Evolutionary conservation across 92 coral and sea anemone genomes (phyloP), one percentile per base, ranked within the genome.

Genomic region (Epizoanthus ramosus): DNA sequence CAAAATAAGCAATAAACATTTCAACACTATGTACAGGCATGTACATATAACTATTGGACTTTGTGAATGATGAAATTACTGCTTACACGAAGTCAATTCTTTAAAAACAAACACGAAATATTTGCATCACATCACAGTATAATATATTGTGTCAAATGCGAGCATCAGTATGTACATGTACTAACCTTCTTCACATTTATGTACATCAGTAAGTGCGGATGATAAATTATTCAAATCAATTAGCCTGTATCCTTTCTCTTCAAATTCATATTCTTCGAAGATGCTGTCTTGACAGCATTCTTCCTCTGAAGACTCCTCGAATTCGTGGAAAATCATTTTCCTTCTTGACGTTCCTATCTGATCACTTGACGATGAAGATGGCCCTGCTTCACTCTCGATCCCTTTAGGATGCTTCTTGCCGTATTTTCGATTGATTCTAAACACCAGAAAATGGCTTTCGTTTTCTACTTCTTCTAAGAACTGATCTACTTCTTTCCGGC

Each of bases 151-250:
- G 31, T 67, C 52, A 39, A 39, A 39, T 39, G 43, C 33, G 41
- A 67, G 72, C 31, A 67, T 19, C 35, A 17, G 52, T 67, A 45
- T 31, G 43, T 39, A 39, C 43, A 3, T 3, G 52, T 47, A 67
- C 85, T 22, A 81, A 81, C 85, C 77, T 81, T 81, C 66, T 12
- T 72, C 66, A 81, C 85, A 68, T 68, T 69, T 68, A 69, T 68
- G 77, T 10, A 68, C 79, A n/a, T 68, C 79, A 21, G 85, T 69
- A 25, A 81, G 16, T 81, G 85, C 74, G 41, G 79, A 39, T 39
- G 69, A 39, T 74, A 81, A 81, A 68, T 53, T 41, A 68, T 68
- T 81, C 76, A 69, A 43, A 69, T 81, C 68, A 67, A 68, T 58
- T 60, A 68, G 79, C 17, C 85, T 22, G 64, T 81, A 81, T 52